These are phyloP conservation scores for Anguilla japonica DNA, from an alignment of 2,113 vertebrate genomes.

Conservation along the genomic window DNA sequence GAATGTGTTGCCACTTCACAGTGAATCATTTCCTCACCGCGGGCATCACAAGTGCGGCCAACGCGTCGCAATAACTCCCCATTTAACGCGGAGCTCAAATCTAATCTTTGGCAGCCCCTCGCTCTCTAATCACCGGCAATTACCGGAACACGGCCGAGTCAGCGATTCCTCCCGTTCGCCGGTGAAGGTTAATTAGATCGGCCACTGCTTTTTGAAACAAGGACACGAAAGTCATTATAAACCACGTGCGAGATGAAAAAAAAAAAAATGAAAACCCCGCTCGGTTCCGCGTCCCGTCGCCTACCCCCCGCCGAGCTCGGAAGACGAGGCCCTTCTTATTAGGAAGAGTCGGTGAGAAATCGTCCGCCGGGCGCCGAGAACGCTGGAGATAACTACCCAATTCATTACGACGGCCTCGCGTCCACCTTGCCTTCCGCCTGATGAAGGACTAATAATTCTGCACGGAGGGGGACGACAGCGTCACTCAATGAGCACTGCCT, in stretches of 20 bases:
- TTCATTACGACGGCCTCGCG: background rate
- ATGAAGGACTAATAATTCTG: background rate
- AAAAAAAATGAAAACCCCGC: background rate
- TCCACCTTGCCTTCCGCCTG: background rate
- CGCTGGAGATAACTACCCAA: background rate
- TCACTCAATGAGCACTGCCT: background rate
- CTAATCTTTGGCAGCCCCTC: background rate
- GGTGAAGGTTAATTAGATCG: background rate
- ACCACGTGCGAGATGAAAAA: background rate
- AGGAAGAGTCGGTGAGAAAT: background rate
- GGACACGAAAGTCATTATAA: background rate
- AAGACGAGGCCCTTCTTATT: background rate
- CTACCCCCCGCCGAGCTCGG: background rate
- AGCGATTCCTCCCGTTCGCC: background rate
- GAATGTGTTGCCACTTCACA: background rate
- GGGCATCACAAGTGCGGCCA: background rate
- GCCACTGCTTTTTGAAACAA: background rate
- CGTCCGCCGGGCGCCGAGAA: background rate
- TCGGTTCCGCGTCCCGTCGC: background rate
- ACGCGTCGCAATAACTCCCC: background rate
- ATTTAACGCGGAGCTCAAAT: slow-evolving; percentile 13
- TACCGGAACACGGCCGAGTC: background rate
- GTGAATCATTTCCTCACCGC: background rate
- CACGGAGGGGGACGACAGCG: background rate
- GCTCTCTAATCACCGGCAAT: slow-evolving; percentile 5